A percentile compares a stretch with the other conserved stretches of the same genome.
These are phyloP conservation scores for Hemicrepidius hirtus DNA, from an alignment of 2,888 invertebrate species.

Conservation along the genomic window DNA sequence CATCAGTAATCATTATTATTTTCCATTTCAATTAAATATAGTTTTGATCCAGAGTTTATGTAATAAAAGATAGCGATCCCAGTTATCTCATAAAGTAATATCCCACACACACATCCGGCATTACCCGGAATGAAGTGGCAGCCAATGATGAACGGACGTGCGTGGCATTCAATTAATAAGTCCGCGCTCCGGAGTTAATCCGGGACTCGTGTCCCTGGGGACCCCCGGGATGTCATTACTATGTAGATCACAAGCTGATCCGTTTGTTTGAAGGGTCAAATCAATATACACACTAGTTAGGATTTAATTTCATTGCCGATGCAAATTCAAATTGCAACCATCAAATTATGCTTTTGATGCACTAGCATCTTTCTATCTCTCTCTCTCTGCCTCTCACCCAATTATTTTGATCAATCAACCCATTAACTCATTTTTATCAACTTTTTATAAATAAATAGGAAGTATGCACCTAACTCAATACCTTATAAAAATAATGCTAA, in stretches of 20 bases:
- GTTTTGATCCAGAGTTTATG: conserved; percentile 54
- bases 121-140: conserved; percentile 70
- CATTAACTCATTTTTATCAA: no score
- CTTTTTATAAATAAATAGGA: no score
- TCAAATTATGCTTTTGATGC: conserved; percentile 24
- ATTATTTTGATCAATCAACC: no score
- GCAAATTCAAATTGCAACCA: conserved; percentile 55
- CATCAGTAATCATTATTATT: conserved; percentile 12
- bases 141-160: conserved; percentile 72
- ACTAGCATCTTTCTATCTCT: no score
- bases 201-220: conserved; percentile 70
- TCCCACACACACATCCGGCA: conserved; percentile 66
- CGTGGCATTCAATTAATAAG: conserved; percentile 72
- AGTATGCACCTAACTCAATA: no score
- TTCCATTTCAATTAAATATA: conserved; percentile 46
- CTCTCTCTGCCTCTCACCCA: no score
- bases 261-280: conserved; percentile 69
- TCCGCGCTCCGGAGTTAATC: conserved; percentile 70
- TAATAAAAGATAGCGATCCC: conserved; percentile 67
- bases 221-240: conserved; percentile 71
- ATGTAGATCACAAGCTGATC: conserved; percentile 73
- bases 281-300: conserved; percentile 65
- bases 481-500: no score
- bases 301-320: conserved; percentile 57
- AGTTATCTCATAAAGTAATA: conserved; percentile 69